phyloP scores from a whole-genome alignment of 2,888 invertebrate genomes.

The Ophioninae sp. region DNA sequence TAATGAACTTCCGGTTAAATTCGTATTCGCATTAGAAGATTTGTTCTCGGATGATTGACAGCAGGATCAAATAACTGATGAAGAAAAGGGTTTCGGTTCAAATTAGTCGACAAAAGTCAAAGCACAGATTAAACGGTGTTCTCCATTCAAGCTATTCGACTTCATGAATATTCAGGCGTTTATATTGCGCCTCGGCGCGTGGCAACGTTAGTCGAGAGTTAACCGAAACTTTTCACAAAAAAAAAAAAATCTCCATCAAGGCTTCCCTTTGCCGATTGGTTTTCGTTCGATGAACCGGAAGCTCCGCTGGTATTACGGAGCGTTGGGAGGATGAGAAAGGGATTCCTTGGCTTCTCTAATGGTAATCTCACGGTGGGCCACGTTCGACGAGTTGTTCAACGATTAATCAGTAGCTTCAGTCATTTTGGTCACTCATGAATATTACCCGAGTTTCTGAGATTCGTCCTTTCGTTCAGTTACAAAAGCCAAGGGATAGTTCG shows the following conservation, averaged over 20 bases:
- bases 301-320: slow-evolving; percentile 24
- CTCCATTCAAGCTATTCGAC: slow-evolving; percentile 12
- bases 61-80: neutral
- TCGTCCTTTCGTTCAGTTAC: slow-evolving; percentile 46
- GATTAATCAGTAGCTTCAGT: slow-evolving; percentile 58
- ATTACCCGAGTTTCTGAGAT: slow-evolving; percentile 51
- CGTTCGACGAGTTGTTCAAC: slow-evolving; percentile 62
- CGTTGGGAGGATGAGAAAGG: neutral
- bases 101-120: slow-evolving; percentile 24
- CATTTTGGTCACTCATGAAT: slow-evolving; percentile 65
- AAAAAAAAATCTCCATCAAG: slow-evolving; percentile 31
- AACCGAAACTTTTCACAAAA: slow-evolving; percentile 42
- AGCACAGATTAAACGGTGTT: slow-evolving; percentile 44
- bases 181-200: slow-evolving; percentile 49
- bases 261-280: slow-evolving; percentile 33
- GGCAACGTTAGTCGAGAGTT: slow-evolving; percentile 41
- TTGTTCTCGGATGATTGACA: neutral
- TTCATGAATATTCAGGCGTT: slow-evolving; percentile 57
- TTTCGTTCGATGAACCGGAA: slow-evolving; percentile 54
- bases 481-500: slow-evolving; percentile 57
- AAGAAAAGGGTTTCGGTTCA: neutral
- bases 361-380: slow-evolving; percentile 54
- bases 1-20: neutral
- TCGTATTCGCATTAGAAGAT: neutral
- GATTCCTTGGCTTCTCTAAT: slow-evolving; percentile 49